Conservation (phyloP, 1,140 invertebrate species). For the Drosophila sechellia region DNA sequence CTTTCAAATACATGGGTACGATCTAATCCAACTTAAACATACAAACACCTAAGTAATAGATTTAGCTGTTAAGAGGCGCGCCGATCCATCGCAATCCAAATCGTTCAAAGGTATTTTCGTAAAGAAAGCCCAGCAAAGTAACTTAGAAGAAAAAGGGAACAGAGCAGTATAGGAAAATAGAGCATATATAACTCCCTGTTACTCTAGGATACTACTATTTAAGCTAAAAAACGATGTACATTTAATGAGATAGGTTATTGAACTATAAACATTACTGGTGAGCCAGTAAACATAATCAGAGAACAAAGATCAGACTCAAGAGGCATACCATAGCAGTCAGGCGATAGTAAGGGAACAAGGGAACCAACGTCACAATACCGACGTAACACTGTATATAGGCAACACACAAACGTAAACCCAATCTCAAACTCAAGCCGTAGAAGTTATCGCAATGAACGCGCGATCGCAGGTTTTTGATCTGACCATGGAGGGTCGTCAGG, state of each 20-base stretch:
- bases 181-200: conserved; percentile 9
- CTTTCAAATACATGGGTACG: conserved; percentile 95
- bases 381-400: conserved; percentile 19
- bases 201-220: conserved; percentile 8
- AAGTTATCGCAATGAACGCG: conserved; percentile 90
- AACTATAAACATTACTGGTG: conserved; percentile 5
- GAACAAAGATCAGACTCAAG: background rate
- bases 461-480: conserved; percentile 94
- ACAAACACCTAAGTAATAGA: conserved; percentile 21
- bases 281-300: conserved; percentile 3
- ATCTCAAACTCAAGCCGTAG: background rate
- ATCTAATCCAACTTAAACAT: conserved; percentile 49
- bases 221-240: conserved; percentile 7
- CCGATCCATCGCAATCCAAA: conserved; percentile 42
- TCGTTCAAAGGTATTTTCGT: conserved; percentile 34
- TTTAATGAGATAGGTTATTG: conserved; percentile 3
- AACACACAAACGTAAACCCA: background rate
- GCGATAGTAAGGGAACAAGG: background rate
- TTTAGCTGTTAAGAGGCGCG: conserved; percentile 35
- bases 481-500: conserved; percentile 95
- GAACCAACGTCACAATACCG: conserved; percentile 7
- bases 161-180: conserved; percentile 27
- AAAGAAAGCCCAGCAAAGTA: conserved; percentile 27
- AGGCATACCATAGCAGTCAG: background rate
- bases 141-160: conserved; percentile 29